Percentiles rank a stretch among this genome's conserved stretches.
phyloP scores from a whole-genome alignment of 2,113 vertebrate genomes.

The Rhegmatorhina hoffmannsi region DNA sequence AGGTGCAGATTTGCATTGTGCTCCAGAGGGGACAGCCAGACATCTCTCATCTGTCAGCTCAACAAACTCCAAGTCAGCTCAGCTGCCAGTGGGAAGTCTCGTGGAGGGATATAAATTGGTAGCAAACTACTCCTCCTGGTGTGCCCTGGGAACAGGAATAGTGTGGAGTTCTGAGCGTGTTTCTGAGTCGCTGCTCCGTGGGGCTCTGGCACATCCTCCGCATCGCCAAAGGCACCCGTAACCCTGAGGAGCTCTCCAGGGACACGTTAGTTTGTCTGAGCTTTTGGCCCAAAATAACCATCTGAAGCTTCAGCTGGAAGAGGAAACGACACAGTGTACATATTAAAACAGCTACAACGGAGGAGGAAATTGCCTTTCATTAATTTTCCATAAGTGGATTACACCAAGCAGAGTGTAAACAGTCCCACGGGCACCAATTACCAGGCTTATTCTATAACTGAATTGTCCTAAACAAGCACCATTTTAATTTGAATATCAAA shows the following conservation, averaged over 20 bases:
- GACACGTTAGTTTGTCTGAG: neutral
- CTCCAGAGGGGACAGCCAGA: neutral
- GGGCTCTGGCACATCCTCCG: accelerated
- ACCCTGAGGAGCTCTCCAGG: neutral
- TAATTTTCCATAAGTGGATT: conserved; percentile 71
- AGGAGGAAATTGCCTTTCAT: conserved; percentile 62
- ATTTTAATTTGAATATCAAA: conserved; percentile 70
- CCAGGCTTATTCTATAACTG: conserved; percentile 55
- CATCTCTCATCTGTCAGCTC: neutral
- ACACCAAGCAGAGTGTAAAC: conserved; percentile 67
- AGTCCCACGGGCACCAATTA: conserved; percentile 69
- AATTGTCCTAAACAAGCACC: conserved; percentile 67
- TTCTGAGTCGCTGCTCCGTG: accelerated
- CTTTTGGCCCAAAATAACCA: neutral
- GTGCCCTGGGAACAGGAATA: accelerated
- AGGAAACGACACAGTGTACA: neutral
- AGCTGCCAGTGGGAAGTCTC: neutral
- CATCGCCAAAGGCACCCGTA: accelerated
- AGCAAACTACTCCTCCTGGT: neutral
- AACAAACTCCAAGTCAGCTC: neutral
- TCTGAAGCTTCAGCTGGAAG: conserved; percentile 23
- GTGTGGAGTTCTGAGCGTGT: neutral
- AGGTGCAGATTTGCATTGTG: accelerated
- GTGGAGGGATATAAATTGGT: neutral
- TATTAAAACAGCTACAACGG: conserved; percentile 29